Base-by-base conservation (phyloP, 2,888 invertebrate genomes). In the Pseudococcus longispinus region DNA sequence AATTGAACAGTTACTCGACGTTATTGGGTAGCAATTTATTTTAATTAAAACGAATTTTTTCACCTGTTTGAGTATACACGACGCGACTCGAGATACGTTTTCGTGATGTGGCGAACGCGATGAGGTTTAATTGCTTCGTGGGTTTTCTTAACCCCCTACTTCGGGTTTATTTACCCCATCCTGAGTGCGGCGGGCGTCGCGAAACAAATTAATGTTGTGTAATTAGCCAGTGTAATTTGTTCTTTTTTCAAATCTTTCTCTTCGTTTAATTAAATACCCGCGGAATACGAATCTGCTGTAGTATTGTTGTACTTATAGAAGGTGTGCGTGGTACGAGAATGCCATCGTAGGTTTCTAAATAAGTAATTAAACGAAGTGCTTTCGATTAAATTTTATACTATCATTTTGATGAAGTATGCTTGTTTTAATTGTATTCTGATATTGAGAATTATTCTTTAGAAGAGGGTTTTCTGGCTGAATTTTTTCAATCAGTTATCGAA, bases 1-100 rank as follows among this genome's bases (percentile, higher is more conserved):
- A 32, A 32, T 74, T 29, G 32, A 74, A 74, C 74, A 26, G 74
- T 74, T 32, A 74, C 32, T 74, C 18, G 74, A 37, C 32, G 51
- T 51, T 51, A 51, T 51, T 51, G 51, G 51, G n/a, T 51, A 8
- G 51, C 74, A 37, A 74, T 74, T 74, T 74, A 32, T 74, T 74
- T 74, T n/a, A 74, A 74, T 74, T 74, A 74, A 32, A 74, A 51
- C n/a, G 51, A 18, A 51, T 51, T 51, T 51, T 51, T 51, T 51
- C 51, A 51, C 51, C 51, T 51, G 51, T 51, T 51, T 51, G 18
- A n/a, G 51, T 51, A 11, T 13, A 6, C 2, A 51, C n/a, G 6
- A 4, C 18, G 51, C 18, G 51, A 1, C 6, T 15, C 46, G 46
- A 11, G 15, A 2, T 8, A 46, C 3, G 3, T 46, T 13, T 46